Evolutionary conservation across 2,113 vertebrate genomes (phyloP).

Genomic region (Herpetotheres cachinnans): DNA sequence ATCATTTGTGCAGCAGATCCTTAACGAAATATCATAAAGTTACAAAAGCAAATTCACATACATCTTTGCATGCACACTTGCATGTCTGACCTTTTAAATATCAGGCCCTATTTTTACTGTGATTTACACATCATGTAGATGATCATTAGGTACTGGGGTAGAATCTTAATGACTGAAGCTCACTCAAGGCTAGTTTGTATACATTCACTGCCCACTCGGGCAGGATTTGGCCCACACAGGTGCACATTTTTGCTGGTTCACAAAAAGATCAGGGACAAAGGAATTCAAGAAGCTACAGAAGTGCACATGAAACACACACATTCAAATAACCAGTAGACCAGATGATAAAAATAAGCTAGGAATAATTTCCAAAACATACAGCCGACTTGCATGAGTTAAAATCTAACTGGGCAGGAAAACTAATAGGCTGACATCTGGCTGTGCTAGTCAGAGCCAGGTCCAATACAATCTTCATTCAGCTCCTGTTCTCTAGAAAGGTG

Average conservation of each 20-base stretch:
- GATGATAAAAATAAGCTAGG: neutral
- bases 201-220: neutral
- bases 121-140: neutral
- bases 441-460: neutral
- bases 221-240: neutral
- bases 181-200: neutral
- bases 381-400: neutral
- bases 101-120: neutral
- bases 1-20: neutral
- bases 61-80: neutral
- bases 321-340: neutral
- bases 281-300: neutral
- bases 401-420: neutral
- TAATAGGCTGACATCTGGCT: neutral
- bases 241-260: neutral
- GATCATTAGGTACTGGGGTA: neutral
- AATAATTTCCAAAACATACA: neutral
- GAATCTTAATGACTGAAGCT: neutral
- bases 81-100: conserved; percentile 38
- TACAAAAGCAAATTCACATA: neutral
- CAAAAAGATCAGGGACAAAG: neutral
- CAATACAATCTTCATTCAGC: neutral
- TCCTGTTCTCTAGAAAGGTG: neutral
- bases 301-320: neutral
- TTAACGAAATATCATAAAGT: neutral